Conservation (phyloP, 2,113 vertebrate species). For the Ramphastos sulfuratus region DNA sequence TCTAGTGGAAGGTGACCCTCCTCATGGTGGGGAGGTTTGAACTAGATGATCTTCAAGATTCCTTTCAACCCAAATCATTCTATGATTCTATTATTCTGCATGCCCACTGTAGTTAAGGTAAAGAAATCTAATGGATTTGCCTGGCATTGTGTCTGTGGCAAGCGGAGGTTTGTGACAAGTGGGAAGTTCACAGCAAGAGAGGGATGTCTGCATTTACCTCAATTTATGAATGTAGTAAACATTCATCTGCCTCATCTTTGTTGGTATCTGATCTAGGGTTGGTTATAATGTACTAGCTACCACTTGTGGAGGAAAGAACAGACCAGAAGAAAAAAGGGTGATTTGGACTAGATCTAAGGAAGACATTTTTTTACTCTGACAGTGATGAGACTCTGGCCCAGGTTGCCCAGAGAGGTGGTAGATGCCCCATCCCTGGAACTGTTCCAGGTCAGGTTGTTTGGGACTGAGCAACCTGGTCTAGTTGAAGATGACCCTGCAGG, state of each 20-base stretch:
- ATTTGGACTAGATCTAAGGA: neutral
- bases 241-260: neutral
- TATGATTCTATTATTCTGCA: too few species aligned
- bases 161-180: neutral
- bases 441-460: neutral
- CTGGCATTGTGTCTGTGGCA: accelerated
- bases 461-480: neutral
- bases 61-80: too few species aligned
- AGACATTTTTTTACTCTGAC: neutral
- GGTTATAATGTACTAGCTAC: neutral
- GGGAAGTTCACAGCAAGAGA: neutral
- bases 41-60: too few species aligned
- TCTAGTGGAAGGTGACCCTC: too few species aligned
- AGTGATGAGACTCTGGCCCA: neutral
- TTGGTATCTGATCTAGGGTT: neutral
- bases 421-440: neutral
- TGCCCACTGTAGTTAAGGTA: neutral
- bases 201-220: neutral
- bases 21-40: too few species aligned
- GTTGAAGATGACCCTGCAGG: neutral
- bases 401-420: neutral
- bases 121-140: neutral
- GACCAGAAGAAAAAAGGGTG: neutral
- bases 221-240: neutral
- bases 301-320: accelerated